Percentiles rank a stretch among this genome's conserved stretches.
Evolutionary conservation across 2,888 invertebrate species (phyloP).

Genomic region (Drosophila picticornis): DNA sequence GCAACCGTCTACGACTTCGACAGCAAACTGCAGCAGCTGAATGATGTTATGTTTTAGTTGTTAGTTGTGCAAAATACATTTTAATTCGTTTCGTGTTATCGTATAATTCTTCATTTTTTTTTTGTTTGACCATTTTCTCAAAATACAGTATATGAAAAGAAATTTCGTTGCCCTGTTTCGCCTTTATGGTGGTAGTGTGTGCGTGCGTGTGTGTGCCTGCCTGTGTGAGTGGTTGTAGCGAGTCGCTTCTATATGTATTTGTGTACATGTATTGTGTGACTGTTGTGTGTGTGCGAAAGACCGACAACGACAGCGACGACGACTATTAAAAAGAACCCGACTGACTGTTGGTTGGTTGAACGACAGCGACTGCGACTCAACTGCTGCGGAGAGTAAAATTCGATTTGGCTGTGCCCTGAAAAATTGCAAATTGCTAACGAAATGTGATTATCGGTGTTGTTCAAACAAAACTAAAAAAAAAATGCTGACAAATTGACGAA

Average conservation of each 20-base stretch:
- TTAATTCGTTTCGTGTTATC: conserved; percentile 38
- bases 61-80: conserved; percentile 53
- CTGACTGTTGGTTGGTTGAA: conserved; percentile 53
- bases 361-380: conserved; percentile 39
- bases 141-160: conserved; percentile 57
- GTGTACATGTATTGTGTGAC: conserved; percentile 18
- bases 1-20: conserved; percentile 26
- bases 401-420: conserved; percentile 71
- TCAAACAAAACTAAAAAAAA: conserved; percentile 4
- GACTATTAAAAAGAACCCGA: conserved; percentile 74
- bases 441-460: conserved; percentile 59
- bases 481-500: conserved; percentile 45
- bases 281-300: conserved; percentile 50
- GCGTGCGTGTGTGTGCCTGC: conserved; percentile 32
- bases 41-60: conserved; percentile 58
- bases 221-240: conserved; percentile 26
- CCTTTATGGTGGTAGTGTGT: conserved; percentile 34
- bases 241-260: conserved; percentile 17
- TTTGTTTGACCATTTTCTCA: conserved; percentile 28
- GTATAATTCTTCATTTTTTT: conserved; percentile 28
- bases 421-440: conserved; percentile 63
- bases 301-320: conserved; percentile 53
- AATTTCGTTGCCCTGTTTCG: conserved; percentile 61
- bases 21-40: conserved; percentile 49
- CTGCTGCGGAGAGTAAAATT: conserved; percentile 66